phyloP scores from a whole-genome alignment of 1,140 invertebrate genomes.

The Heliconius nattereri region DNA sequence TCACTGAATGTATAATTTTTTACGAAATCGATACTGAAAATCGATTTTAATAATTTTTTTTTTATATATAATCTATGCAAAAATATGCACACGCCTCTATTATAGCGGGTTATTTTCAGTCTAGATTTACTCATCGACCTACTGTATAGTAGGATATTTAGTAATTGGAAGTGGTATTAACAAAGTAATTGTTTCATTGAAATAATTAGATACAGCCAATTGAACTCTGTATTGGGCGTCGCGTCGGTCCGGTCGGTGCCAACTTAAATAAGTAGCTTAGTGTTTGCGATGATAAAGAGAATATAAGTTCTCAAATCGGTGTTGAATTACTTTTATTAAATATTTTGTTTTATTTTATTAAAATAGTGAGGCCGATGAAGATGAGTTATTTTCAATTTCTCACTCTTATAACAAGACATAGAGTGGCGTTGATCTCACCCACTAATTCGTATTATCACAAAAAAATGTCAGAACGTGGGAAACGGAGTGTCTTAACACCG shows the following conservation, averaged over 20 bases:
- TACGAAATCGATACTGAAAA: neutral
- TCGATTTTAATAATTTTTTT: neutral
- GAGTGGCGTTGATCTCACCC: too few relatives aligned
- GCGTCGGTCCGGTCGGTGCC: neutral
- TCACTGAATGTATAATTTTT: neutral
- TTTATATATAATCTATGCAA: neutral
- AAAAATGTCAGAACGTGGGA: too few relatives aligned
- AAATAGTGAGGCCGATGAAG: too few relatives aligned
- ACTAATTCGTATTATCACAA: too few relatives aligned
- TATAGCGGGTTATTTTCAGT: neutral
- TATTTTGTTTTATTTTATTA: too few relatives aligned
- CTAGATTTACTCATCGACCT: neutral
- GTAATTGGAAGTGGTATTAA: conserved; percentile 23
- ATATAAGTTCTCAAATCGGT: neutral
- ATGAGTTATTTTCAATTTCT: too few relatives aligned
- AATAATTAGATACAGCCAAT: conserved; percentile 11
- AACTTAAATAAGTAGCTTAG: neutral
- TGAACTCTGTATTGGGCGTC: conserved; percentile 6
- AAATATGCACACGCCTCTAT: neutral
- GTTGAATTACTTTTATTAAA: too few relatives aligned
- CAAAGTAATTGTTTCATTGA: conserved; percentile 14
- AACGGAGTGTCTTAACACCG: too few relatives aligned
- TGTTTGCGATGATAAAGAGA: neutral
- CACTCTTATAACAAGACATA: too few relatives aligned
- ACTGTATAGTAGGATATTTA: conserved; percentile 16